phyloP scores from a whole-genome alignment of 2,797 vertebrate species.

The Triplophysa bombifrons region DNA sequence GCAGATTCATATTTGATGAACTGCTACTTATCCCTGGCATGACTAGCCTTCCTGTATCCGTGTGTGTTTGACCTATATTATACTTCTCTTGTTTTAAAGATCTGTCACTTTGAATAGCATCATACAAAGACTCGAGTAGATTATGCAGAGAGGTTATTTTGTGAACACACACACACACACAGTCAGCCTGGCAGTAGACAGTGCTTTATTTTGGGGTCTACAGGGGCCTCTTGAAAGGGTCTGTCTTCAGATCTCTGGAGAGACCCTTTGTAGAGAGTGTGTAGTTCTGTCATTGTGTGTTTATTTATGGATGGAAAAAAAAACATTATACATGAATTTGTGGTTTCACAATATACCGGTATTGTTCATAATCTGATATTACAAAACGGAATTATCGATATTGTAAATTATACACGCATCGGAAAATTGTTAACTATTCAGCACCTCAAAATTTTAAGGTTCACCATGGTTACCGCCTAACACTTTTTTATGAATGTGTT shows the following conservation, averaged over 20 bases:
- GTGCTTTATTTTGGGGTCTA: neutral
- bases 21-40: slow-evolving; percentile 44
- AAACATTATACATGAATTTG: too few species aligned
- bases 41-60: neutral
- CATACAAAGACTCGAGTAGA: neutral
- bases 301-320: too few species aligned
- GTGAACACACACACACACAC: neutral
- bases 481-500: neutral
- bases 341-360: too few species aligned
- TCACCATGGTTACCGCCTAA: too few species aligned
- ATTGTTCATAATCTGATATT: too few species aligned
- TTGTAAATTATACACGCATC: too few species aligned
- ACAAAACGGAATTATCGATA: too few species aligned
- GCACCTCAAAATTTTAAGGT: too few species aligned
- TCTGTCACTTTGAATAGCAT: neutral
- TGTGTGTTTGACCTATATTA: slow-evolving; percentile 21
- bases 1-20: slow-evolving; percentile 70
- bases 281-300: neutral
- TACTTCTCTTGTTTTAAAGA: neutral
- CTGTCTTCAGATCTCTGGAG: neutral
- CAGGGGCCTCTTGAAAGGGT: neutral
- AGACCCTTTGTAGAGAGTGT: neutral
- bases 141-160: neutral
- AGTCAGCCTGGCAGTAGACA: neutral
- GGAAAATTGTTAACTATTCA: too few species aligned